phyloP scores from a whole-genome alignment of 1,140 invertebrate species.

The Limonius californicus region DNA sequence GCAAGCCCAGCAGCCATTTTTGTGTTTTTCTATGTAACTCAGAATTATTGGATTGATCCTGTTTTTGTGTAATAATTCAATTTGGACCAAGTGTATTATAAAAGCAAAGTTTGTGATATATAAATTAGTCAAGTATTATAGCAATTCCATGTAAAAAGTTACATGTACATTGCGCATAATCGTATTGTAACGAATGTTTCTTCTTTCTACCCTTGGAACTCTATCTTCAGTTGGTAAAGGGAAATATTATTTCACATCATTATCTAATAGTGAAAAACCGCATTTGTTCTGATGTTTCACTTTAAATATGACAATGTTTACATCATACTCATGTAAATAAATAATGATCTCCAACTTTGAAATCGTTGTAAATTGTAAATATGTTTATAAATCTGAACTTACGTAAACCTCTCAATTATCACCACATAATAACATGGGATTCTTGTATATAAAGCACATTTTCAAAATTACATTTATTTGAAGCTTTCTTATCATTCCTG shows the following conservation, averaged over 20 bases:
- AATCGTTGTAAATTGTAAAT: constrained; percentile 9
- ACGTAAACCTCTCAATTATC: background rate
- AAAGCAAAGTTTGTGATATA: constrained; percentile 15
- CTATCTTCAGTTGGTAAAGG: too few relatives aligned
- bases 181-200: background rate
- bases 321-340: background rate
- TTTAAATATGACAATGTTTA: background rate
- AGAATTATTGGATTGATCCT: background rate
- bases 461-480: background rate
- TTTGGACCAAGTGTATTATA: constrained; percentile 10
- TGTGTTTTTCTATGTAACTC: too few relatives aligned
- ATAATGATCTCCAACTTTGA: background rate
- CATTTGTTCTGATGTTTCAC: too few relatives aligned
- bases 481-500: too few relatives aligned
- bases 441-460: constrained; percentile 1
- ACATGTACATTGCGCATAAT: background rate
- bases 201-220: too few relatives aligned
- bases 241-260: too few relatives aligned
- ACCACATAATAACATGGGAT: background rate
- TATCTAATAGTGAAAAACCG: too few relatives aligned
- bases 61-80: background rate
- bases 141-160: background rate
- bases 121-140: constrained; percentile 6
- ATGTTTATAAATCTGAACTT: background rate
- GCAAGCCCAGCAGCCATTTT: too few relatives aligned